Conservation (phyloP, 2,797 vertebrate genomes). For the Knipowitschia caucasica region DNA sequence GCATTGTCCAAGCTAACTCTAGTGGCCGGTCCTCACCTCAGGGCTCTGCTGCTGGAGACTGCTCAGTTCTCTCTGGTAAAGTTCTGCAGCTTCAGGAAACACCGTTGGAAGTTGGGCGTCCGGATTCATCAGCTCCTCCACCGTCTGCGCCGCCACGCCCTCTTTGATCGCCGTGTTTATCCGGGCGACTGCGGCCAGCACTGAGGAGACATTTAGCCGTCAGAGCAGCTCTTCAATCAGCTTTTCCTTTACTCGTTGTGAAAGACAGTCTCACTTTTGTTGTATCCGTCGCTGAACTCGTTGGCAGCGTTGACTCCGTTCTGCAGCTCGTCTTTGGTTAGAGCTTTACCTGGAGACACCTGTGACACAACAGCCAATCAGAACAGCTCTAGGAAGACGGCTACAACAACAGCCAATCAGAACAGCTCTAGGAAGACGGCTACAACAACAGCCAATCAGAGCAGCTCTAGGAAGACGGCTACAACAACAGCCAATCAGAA, state of each 20-base stretch:
- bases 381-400: no score
- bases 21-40: slow-evolving; percentile 67
- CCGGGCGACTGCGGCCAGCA: slow-evolving; percentile 81
- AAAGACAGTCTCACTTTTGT: slow-evolving; percentile 72
- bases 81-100: slow-evolving; percentile 85
- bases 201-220: slow-evolving; percentile 59
- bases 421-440: no score
- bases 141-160: slow-evolving; percentile 84
- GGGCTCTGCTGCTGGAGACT: slow-evolving; percentile 92
- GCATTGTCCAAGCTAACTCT: no score
- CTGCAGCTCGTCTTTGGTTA: slow-evolving; percentile 93
- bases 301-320: slow-evolving; percentile 85
- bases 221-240: no score
- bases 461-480: no score
- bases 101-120: slow-evolving; percentile 92
- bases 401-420: no score
- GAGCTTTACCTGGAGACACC: slow-evolving; percentile 73
- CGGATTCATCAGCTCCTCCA: slow-evolving; percentile 88
- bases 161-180: slow-evolving; percentile 86
- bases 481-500: no score
- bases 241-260: no score
- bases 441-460: no score
- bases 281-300: slow-evolving; percentile 77
- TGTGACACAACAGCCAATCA: slow-evolving; percentile 37
- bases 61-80: slow-evolving; percentile 90